These are phyloP conservation scores for Theropithecus gelada DNA, from an alignment of 2,113 vertebrate genomes.

Conservation along the genomic window DNA sequence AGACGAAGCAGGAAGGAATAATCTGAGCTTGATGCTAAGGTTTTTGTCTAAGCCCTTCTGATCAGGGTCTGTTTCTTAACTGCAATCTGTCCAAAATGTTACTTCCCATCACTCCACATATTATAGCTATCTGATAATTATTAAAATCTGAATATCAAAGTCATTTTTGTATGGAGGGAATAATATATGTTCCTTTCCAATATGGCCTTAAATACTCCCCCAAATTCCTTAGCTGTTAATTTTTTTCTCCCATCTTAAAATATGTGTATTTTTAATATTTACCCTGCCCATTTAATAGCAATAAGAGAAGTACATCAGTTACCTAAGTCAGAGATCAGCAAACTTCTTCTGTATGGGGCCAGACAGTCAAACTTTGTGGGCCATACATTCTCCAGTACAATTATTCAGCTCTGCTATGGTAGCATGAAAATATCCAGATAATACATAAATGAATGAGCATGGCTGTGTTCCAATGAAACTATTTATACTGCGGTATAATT, in stretches of 20 bases:
- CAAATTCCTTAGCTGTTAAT: not conserved
- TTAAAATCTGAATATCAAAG: slow-evolving; percentile 4
- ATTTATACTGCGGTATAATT: not conserved
- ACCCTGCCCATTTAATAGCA: not conserved
- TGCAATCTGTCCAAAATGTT: not conserved
- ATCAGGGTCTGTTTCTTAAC: not conserved
- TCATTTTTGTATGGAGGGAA: not conserved
- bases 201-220: not conserved
- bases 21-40: not conserved
- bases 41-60: not conserved
- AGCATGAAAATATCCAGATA: not conserved
- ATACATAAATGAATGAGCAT: not conserved
- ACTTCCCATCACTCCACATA: not conserved
- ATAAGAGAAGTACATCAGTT: not conserved
- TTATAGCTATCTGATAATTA: not conserved
- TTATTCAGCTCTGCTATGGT: not conserved
- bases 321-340: not conserved
- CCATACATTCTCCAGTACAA: not conserved
- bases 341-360: not conserved
- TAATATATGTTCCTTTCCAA: not conserved
- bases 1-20: not conserved
- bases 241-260: not conserved
- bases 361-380: not conserved
- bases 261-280: not conserved
- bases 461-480: not conserved